Conservation (phyloP, 2,113 vertebrate genomes). For the mouse (Mus musculus) region DNA sequence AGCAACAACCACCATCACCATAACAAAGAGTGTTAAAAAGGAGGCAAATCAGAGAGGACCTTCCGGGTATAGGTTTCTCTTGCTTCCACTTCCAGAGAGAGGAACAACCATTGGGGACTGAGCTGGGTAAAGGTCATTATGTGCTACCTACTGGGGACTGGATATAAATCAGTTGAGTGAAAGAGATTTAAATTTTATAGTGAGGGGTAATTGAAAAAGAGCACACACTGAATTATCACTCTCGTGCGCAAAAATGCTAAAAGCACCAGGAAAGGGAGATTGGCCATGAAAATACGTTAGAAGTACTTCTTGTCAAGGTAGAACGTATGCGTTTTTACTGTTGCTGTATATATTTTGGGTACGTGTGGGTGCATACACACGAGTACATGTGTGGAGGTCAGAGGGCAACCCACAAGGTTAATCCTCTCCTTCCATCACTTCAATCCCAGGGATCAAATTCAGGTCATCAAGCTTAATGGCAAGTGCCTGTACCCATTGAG, state of each 20-base stretch:
- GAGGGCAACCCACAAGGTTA: not conserved
- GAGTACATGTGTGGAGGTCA: too few species aligned
- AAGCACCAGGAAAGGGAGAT: not conserved
- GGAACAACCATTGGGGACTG: not conserved
- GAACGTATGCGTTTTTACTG: not conserved
- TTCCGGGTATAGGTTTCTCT: not conserved
- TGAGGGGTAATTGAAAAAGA: not conserved
- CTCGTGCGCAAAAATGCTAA: not conserved
- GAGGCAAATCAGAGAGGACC: not conserved
- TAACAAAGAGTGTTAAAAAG: not conserved
- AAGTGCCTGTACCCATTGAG: not conserved
- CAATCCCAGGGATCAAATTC: not conserved
- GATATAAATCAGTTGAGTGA: not conserved
- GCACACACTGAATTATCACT: not conserved
- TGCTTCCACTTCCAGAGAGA: not conserved
- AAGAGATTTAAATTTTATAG: not conserved
- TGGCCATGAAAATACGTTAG: not conserved
- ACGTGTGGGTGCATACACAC: too few species aligned
- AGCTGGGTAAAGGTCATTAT: not conserved
- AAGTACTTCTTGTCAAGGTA: not conserved
- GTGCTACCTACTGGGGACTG: not conserved
- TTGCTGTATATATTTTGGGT: not conserved
- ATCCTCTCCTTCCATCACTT: not conserved
- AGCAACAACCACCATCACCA: not conserved
- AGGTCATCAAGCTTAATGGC: not conserved